A percentile compares a stretch with the other conserved stretches of the same genome.
These are phyloP conservation scores for Plagodis dolabraria DNA, from an alignment of 2,888 invertebrate species.

Conservation along the genomic window DNA sequence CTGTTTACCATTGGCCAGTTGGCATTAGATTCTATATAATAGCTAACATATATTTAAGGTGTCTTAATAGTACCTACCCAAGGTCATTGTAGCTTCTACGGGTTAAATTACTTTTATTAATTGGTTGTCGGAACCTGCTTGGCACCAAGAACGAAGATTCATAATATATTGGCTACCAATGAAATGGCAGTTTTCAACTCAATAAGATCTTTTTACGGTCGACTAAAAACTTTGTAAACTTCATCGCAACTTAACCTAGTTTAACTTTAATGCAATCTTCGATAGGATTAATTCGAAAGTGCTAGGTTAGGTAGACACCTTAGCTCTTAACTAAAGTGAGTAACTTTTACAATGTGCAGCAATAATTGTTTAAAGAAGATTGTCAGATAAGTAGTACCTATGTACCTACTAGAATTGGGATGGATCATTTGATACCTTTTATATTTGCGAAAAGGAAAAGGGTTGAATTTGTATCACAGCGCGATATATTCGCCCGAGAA, in stretches of 20 bases:
- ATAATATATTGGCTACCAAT: constrained; percentile 9
- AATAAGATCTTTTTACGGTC: constrained; percentile 26
- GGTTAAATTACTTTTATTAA: no score
- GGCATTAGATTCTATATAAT: no score
- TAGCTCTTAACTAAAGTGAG: no score
- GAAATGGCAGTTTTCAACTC: constrained; percentile 17
- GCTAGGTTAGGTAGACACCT: constrained; percentile 5
- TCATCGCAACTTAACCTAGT: constrained; percentile 14
- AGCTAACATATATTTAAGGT: no score
- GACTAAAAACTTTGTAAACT: constrained; percentile 22
- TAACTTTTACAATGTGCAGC: no score
- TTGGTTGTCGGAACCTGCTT: no score
- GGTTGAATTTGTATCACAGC: constrained; percentile 36
- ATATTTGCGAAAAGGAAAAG: constrained; percentile 27
- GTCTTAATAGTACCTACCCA: no score
- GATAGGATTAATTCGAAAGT: constrained; percentile 21
- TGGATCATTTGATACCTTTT: constrained; percentile 12
- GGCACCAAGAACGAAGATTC: background rate
- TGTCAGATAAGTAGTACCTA: no score
- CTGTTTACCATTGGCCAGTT: no score
- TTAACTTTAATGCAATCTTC: constrained; percentile 12
- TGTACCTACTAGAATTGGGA: background rate
- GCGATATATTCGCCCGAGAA: constrained; percentile 38
- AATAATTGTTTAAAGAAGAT: no score
- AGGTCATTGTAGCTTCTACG: no score